Evolutionary conservation across 2,888 invertebrate species (phyloP), one percentile per base, ranked within the genome.

Genomic region (Pachycephus smyrnensis): DNA sequence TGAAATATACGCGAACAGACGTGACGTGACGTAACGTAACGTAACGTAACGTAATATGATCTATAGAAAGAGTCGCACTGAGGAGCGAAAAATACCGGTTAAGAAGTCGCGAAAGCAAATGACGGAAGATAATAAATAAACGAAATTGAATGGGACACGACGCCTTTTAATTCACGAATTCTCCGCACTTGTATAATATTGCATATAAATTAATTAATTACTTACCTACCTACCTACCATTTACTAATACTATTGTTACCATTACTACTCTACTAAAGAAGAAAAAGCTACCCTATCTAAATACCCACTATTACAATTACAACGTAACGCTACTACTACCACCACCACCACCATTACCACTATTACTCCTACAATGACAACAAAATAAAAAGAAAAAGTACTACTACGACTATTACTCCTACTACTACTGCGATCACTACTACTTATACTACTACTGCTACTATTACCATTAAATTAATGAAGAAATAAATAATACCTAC

Each of bases 121-220:
- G 11, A 68, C 11, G 68, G 71, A 36, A 69, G n/a, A 68, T 75
- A 12, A 40, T 31, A 40, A 36, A 37, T 37, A 33, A 40, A 30
- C 12, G 68, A 73, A 55, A 73, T 12, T 33, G 30, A 31, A 55
- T 15, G n/a, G 35, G 40, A 80, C 74, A 78, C 78, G 78, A 15
- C 74, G 76, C 73, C 73, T 75, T 78, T 76, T 78, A 68, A 77
- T 75, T 55, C 75, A 82, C 76, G 79, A 40, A 80, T 79, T 80
- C 81, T 81, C 73, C 77, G 77, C 80, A 80, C 80, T 81, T 82
- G 81, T 81, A 82, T 81, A 75, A 81, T 80, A 81, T 81, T 80
- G 80, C 81, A 79, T 81, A 78, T 79, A 75, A 75, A 80, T 40
- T 73, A 69, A 30, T 69, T 32, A 31, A 30, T 69, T 69, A 69